Conservation (phyloP, 2,888 invertebrate species). For the Nemurella pictetii region DNA sequence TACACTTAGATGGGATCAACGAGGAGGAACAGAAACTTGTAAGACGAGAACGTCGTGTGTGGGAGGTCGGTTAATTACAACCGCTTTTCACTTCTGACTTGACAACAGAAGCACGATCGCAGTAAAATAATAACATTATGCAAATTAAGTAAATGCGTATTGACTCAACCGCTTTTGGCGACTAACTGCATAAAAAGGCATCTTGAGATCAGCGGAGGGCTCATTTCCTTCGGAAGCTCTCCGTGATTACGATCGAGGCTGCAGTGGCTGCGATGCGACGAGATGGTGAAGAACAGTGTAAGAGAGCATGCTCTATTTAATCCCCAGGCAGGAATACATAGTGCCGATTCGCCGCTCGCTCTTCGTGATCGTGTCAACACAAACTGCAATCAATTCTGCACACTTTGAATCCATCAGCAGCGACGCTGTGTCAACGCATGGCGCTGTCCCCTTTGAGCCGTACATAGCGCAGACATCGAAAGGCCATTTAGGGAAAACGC, state of each 20-base stretch:
- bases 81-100: neutral
- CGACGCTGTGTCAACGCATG: neutral
- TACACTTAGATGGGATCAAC: too few species aligned
- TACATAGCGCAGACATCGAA: constrained; percentile 2
- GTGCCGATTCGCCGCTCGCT: neutral
- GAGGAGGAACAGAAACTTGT: too few species aligned
- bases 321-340: neutral
- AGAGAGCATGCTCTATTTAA: neutral
- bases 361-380: neutral
- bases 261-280: neutral
- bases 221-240: neutral
- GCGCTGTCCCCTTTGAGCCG: constrained; percentile 21
- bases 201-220: neutral
- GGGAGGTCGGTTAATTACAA: neutral
- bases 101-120: neutral
- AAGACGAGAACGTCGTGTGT: too few species aligned
- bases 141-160: neutral
- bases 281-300: neutral
- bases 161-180: neutral
- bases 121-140: neutral
- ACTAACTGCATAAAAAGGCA: neutral
- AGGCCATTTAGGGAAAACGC: constrained; percentile 22
- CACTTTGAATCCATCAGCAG: neutral
- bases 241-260: neutral
- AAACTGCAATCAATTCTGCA: neutral